A percentile compares a stretch with the other conserved stretches of the same genome.
These are phyloP conservation scores for Pherbina coryleti DNA, from an alignment of 2,888 invertebrate species.

Conservation along the genomic window DNA sequence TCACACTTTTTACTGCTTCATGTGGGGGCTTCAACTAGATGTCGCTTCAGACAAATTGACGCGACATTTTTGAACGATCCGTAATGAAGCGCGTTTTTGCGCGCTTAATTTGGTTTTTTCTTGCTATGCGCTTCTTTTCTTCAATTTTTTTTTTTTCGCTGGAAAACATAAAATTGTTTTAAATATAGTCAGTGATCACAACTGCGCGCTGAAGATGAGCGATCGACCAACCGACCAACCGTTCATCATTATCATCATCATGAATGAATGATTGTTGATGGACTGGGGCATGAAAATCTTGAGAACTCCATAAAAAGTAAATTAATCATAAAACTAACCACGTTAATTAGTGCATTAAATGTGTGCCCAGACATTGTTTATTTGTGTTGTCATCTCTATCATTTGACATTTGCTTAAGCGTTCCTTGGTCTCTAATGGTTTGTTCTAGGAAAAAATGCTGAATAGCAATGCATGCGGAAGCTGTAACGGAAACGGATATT, in stretches of 20 bases:
- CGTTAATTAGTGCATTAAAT: neutral
- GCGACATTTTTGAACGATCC: conserved; percentile 50
- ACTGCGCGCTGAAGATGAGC: neutral
- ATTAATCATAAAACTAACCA: conserved; percentile 42
- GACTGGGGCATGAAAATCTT: neutral
- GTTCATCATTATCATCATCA: conserved; percentile 5
- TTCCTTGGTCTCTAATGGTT: neutral
- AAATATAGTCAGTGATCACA: conserved; percentile 49
- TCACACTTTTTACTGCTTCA: neutral
- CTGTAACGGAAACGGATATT: conserved; percentile 58
- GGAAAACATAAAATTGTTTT: conserved; percentile 24
- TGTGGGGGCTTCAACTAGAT: neutral
- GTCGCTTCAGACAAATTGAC: conserved; percentile 63
- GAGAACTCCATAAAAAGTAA: conserved; percentile 17
- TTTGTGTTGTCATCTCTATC: conserved; percentile 35
- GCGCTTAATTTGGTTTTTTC: conserved; percentile 5
- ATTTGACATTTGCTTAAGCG: neutral
- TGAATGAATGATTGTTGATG: conserved; percentile 14
- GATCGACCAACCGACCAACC: conserved; percentile 3
- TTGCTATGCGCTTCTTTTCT: neutral
- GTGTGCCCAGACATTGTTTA: conserved; percentile 14
- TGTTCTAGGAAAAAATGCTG: neutral
- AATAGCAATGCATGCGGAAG: conserved; percentile 2
- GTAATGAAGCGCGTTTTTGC: neutral
- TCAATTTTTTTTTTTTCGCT: neutral